Evolutionary conservation across 1,140 invertebrate genomes (phyloP).

Genomic region (Potamilus streckersoni): DNA sequence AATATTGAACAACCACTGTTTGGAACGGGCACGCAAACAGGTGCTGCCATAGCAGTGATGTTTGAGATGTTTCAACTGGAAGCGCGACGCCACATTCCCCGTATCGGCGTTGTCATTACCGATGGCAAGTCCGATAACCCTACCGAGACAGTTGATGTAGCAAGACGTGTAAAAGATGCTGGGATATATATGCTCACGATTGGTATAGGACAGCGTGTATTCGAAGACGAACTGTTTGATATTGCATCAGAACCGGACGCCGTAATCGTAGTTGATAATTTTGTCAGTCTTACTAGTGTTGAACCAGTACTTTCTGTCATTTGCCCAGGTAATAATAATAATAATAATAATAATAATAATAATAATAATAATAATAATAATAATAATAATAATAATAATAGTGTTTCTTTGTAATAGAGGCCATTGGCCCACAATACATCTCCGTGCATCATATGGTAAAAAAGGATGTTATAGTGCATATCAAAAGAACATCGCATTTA

Average conservation of each 20-base stretch:
- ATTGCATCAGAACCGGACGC: slow-evolving; percentile 47
- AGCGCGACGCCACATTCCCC: slow-evolving; percentile 12
- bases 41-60: background rate
- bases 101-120: slow-evolving; percentile 32
- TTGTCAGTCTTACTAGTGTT: slow-evolving; percentile 33
- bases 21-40: background rate
- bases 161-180: slow-evolving; percentile 24
- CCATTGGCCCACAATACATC: too few species aligned
- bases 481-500: too few species aligned
- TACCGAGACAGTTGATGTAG: slow-evolving; percentile 21
- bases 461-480: too few species aligned
- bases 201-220: slow-evolving; percentile 35
- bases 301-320: too few species aligned
- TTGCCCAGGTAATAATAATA: too few species aligned
- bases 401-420: too few species aligned
- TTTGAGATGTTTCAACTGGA: background rate
- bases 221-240: slow-evolving; percentile 44
- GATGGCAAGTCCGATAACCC: slow-evolving; percentile 30
- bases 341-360: too few species aligned
- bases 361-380: too few species aligned
- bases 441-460: too few species aligned
- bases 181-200: slow-evolving; percentile 29
- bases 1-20: too few species aligned
- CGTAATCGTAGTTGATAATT: slow-evolving; percentile 38
- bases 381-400: too few species aligned